Percentiles rank a stretch among this genome's conserved stretches.
Evolutionary conservation across 2,888 invertebrate genomes (phyloP).

Genomic region (Ypsolopha sequella): DNA sequence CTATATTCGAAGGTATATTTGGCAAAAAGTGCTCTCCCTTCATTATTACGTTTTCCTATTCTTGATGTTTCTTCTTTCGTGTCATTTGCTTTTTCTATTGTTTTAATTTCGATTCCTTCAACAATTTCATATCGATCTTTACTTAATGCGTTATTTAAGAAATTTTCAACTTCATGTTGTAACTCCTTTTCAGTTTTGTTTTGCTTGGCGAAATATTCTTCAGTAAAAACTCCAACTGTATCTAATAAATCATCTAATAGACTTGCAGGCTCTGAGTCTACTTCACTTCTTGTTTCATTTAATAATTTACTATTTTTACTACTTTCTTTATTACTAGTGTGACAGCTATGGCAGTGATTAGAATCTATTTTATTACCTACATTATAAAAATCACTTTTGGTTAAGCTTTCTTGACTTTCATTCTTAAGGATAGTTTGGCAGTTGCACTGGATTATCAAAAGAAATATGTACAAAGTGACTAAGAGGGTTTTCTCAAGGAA

Average conservation of each 20-base stretch:
- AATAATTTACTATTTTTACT: constrained; percentile 16
- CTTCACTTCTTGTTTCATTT: constrained; percentile 14
- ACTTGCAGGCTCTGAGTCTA: constrained; percentile 11
- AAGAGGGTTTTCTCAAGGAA: constrained; percentile 24
- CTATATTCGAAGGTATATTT: constrained; percentile 62
- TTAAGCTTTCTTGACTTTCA: constrained; percentile 37
- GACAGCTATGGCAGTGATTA: constrained; percentile 62
- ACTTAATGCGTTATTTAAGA: constrained; percentile 69
- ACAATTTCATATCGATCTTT: constrained; percentile 68
- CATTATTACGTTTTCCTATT: constrained; percentile 15
- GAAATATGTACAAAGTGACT: constrained; percentile 37
- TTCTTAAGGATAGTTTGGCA: constrained; percentile 31
- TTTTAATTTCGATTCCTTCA: constrained; percentile 69
- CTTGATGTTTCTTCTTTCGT: constrained; percentile 12
- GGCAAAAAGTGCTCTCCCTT: constrained; percentile 48
- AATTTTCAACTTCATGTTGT: constrained; percentile 63
- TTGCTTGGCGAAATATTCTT: constrained; percentile 23
- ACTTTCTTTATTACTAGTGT: constrained; percentile 30
- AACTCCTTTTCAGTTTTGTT: constrained; percentile 44
- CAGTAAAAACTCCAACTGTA: constrained; percentile 33
- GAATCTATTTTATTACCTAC: constrained; percentile 46
- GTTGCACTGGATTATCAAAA: constrained; percentile 30
- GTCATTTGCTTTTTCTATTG: constrained; percentile 19
- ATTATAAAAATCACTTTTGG: constrained; percentile 38
- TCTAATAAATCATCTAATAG: constrained; percentile 37